Evolutionary conservation across 2,888 invertebrate species (phyloP).

Genomic region (Morinoia aosen): DNA sequence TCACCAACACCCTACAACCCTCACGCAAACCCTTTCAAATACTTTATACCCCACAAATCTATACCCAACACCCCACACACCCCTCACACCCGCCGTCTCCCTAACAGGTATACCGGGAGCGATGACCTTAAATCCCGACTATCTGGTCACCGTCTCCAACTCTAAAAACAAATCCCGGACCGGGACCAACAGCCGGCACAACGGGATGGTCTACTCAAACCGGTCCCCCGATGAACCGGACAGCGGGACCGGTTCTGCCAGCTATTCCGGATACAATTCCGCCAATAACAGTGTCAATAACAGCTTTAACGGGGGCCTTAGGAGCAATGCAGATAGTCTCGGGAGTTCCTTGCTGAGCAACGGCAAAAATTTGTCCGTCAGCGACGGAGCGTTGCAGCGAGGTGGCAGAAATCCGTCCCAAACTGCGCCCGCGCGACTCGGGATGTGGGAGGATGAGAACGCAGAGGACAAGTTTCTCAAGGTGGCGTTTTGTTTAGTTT

Average conservation of each 20-base stretch:
- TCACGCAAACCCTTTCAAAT: too few relatives aligned
- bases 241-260: constrained; percentile 37
- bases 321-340: constrained; percentile 16
- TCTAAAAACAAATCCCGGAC: constrained; percentile 15
- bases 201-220: constrained; percentile 56
- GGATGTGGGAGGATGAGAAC: constrained; percentile 67
- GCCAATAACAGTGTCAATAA: constrained; percentile 55
- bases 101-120: constrained; percentile 57
- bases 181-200: constrained; percentile 43
- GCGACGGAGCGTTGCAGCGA: constrained; percentile 57
- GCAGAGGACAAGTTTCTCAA: constrained; percentile 65
- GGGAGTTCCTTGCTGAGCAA: constrained; percentile 32
- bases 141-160: constrained; percentile 54
- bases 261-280: constrained; percentile 43
- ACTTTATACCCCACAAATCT: too few relatives aligned
- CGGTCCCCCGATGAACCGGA: constrained; percentile 21
- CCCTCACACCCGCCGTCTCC: constrained; percentile 26
- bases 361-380: not conserved
- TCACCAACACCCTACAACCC: too few relatives aligned
- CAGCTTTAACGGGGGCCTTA: constrained; percentile 46
- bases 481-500: constrained; percentile 53
- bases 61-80: not conserved
- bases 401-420: constrained; percentile 64
- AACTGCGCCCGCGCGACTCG: constrained; percentile 67
- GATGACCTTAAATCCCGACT: constrained; percentile 58